These are phyloP conservation scores for Bombyx mori DNA, from an alignment of 1,140 invertebrate species.

Conservation along the genomic window DNA sequence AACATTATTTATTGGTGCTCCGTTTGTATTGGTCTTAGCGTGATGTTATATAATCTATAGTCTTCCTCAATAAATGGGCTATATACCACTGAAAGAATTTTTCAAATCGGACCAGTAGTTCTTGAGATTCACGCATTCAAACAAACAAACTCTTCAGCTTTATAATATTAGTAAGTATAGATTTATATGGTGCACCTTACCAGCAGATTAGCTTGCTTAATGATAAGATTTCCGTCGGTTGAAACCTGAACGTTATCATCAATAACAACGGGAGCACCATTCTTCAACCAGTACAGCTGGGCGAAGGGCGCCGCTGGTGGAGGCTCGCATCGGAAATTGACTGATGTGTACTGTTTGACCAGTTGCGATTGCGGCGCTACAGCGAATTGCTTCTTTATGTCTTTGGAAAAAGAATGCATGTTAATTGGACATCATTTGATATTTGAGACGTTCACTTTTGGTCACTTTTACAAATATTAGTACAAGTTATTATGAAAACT, in stretches of 20 bases:
- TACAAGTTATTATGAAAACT: too few species aligned
- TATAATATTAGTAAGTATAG: too few species aligned
- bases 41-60: too few species aligned
- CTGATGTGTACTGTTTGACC: slow-evolving; percentile 87
- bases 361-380: slow-evolving; percentile 86
- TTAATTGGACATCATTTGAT: background rate
- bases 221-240: slow-evolving; percentile 90
- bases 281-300: slow-evolving; percentile 86
- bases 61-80: too few species aligned
- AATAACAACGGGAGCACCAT: slow-evolving; percentile 78
- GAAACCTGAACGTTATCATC: slow-evolving; percentile 78
- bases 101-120: too few species aligned
- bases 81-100: too few species aligned
- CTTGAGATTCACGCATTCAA: too few species aligned
- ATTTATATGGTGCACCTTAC: slow-evolving; percentile 44
- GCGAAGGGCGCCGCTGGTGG: slow-evolving; percentile 90
- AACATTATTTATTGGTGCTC: too few species aligned
- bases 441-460: too few species aligned
- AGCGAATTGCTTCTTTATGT: slow-evolving; percentile 88
- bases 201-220: slow-evolving; percentile 88
- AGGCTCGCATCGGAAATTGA: slow-evolving; percentile 90
- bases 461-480: too few species aligned
- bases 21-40: too few species aligned
- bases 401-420: slow-evolving; percentile 58
- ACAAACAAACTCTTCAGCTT: too few species aligned